Base-by-base conservation (phyloP, 2,113 vertebrate species). In the Periophthalmodon schlosseri region DNA sequence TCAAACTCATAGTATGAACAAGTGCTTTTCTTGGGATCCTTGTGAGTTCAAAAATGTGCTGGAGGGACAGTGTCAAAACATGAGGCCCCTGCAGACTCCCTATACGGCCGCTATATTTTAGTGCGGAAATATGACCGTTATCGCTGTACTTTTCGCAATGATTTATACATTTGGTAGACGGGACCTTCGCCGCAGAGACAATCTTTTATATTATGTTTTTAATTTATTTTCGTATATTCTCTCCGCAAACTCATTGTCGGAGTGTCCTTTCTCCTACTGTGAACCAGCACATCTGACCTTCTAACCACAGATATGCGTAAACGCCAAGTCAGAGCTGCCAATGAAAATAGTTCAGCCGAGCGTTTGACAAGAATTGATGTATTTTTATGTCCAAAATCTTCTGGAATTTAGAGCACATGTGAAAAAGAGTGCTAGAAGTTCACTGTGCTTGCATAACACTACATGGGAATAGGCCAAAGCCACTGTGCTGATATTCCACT, bases 231-330 rank as follows among this genome's bases (percentile, higher is more conserved):
- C 12, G 12, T 21, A 21, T 11, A 10, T 60, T 60, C 57, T 4
- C 57, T 24, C 57, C 12, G 14, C 57, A 60, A 23, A 12, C 21
- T 14, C 13, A 61, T 61, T 61, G 58, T 61, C 5, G 7, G 28
- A 73, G 77, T 84, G 73, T 84, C 83, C 69, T 85, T 80, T 85
- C 74, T 84, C 58, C 80, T 73, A 72, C 79, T 82, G 78, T 69
- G 82, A 90, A 56, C 70, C 58, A 54, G 54, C 63, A 52, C 28
- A 18, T 72, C 33, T 72, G 23, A 60, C 64, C 68, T 56, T 28
- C 75, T 46, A 21, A 56, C 76, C 86, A 69, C 78, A 75, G 68
- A 69, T 68, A 61, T 77, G 73, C 52, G 5, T 20, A 44, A 44
- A 36, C 50, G 66, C 52, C 82, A 75, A 39, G 44, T 67, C 66